Evolutionary conservation across 2,113 vertebrate species (phyloP).

Genomic region (Grantiella picta): DNA sequence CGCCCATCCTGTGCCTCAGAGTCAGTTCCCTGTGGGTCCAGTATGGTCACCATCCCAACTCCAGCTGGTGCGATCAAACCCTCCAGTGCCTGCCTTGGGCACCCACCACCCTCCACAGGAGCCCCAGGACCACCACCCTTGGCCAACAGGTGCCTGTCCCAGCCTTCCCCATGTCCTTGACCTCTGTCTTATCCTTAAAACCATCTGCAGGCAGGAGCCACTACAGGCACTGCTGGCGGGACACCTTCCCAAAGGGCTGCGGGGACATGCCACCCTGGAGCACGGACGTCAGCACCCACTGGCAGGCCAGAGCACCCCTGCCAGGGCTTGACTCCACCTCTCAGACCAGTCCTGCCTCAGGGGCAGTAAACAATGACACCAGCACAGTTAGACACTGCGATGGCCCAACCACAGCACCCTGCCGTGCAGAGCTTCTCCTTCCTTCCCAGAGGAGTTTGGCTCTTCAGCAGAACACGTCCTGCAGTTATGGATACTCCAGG

Average conservation of each 20-base stretch:
- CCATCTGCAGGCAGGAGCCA: neutral
- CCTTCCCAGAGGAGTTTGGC: neutral
- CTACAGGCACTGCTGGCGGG: accelerated
- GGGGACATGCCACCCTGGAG: accelerated
- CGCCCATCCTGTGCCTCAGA: accelerated
- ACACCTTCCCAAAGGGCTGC: neutral
- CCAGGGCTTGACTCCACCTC: neutral
- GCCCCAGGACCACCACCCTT: neutral
- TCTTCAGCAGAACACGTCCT: accelerated
- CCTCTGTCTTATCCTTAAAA: neutral
- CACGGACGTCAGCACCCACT: neutral
- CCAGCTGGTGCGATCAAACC: neutral
- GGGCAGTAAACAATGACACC: neutral
- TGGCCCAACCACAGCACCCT: accelerated
- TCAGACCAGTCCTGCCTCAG: neutral
- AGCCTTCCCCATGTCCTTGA: neutral
- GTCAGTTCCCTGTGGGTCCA: accelerated
- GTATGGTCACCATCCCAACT: neutral
- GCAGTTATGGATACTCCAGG: accelerated
- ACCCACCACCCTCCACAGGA: neutral
- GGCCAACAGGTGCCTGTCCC: accelerated
- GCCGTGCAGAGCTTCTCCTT: accelerated
- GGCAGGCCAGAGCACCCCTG: neutral
- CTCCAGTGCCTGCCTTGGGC: neutral
- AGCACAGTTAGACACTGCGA: neutral